Base-by-base conservation (phyloP, 2,113 vertebrate species). In the Centropristis striata region DNA sequence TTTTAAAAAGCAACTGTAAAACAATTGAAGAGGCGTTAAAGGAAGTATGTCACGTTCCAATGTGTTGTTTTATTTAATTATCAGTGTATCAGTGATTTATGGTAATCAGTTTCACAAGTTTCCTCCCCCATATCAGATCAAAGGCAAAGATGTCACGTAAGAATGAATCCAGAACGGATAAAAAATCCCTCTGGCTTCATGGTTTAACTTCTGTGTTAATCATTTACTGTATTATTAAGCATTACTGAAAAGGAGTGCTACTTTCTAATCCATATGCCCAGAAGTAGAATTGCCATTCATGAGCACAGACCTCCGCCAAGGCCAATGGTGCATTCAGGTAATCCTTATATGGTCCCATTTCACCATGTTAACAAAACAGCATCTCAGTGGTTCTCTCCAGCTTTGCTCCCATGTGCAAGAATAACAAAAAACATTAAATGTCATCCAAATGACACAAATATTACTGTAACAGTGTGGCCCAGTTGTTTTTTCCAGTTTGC, bases 121-220 rank as follows among this genome's bases (percentile, higher is more conserved):
- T 65, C 61, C 20, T 39, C 16, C 5, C 2, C 8, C 36, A 18
- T 27, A 63, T 54, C 39, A 71, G 50, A 75, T 81, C n/a, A 74
- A 75, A 39, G 27, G 25, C 41, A 81, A 51, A 47, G 2, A 55
- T n/a, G 12, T 59, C 4, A 4, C 1, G 4, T 51, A 32, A 59
- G 7, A 46, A 18, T 20, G 14, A 51, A 54, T 46, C n/a, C 37
- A 36, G 32, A 54, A 8, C 6, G 32, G 18, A 53, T 7, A 27
- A 37, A 39, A 4, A 63, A 20, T 53, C 23, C 46, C 25, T 28
- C 8, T 15, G 20, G 7, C n/a, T 70, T 66, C 23, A 78, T n/a
- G n/a, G n/a, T n/a, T 74, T 63, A 13, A 76, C 41, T 44, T 21
- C 0, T 5, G 0, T 53, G 71, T 68, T 63, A 64, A 63, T 68